These are phyloP conservation scores for Serilophus lunatus DNA, from an alignment of 2,113 vertebrate species.

Conservation along the genomic window DNA sequence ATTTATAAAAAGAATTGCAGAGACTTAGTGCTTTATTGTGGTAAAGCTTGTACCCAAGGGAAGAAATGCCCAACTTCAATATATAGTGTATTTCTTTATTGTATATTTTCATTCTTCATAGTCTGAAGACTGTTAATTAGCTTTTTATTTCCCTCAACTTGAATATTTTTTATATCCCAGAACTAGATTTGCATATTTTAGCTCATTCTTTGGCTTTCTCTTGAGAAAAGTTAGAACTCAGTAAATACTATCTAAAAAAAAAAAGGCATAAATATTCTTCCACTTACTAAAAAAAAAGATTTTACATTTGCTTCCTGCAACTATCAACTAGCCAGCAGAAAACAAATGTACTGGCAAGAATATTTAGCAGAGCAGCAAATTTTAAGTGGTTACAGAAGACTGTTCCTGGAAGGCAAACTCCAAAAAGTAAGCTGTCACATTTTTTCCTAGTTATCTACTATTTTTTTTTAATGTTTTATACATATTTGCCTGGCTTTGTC, in stretches of 20 bases:
- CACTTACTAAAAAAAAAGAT: not conserved
- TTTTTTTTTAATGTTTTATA: not conserved
- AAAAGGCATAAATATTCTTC: not conserved
- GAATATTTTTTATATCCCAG: not conserved
- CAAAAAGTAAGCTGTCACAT: not conserved
- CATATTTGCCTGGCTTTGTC: not conserved
- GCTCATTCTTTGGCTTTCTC: not conserved
- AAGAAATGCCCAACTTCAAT: not conserved
- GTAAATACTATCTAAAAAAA: not conserved
- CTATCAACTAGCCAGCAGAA: not conserved
- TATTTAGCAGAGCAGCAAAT: constrained; percentile 18
- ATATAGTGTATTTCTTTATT: not conserved
- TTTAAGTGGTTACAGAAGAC: not conserved
- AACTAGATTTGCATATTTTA: constrained; percentile 2
- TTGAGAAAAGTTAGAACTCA: not conserved
- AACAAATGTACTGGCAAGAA: constrained; percentile 17
- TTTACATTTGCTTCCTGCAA: not conserved
- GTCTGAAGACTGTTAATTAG: not conserved
- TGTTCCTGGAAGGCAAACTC: constrained; percentile 27
- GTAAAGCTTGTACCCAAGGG: not conserved
- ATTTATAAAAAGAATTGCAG: not conserved
- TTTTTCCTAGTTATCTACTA: not conserved
- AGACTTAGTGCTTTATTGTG: not conserved
- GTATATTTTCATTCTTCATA: not conserved
- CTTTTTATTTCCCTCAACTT: not conserved